Evolutionary conservation across 2,888 invertebrate species (phyloP).

Genomic region (Liopterus haemorrhoidalis): DNA sequence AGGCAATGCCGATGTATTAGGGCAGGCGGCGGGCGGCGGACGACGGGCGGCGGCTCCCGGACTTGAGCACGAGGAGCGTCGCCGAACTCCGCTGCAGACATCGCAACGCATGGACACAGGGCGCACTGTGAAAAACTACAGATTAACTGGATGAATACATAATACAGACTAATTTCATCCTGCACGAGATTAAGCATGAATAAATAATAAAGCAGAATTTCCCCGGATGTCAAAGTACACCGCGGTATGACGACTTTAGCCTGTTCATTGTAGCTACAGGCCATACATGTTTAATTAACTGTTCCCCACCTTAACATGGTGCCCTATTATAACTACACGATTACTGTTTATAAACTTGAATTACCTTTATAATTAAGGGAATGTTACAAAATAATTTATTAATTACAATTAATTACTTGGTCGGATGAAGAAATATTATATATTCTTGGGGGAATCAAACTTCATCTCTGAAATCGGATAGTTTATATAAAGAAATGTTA

Average conservation of each 20-base stretch:
- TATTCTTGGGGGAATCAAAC: too few relatives aligned
- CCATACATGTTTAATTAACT: conserved; percentile 21
- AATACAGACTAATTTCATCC: conserved; percentile 28
- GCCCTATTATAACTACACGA: too few relatives aligned
- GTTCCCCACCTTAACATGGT: conserved; percentile 16
- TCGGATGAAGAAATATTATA: too few relatives aligned
- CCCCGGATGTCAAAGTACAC: conserved; percentile 27
- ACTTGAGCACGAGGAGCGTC: neutral
- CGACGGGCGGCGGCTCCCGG: too few relatives aligned
- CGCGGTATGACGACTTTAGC: conserved; percentile 7
- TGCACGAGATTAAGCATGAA: conserved; percentile 27
- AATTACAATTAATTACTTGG: too few relatives aligned
- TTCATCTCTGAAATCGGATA: too few relatives aligned
- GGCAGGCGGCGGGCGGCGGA: too few relatives aligned
- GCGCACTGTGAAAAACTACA: conserved; percentile 14
- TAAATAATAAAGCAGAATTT: conserved; percentile 27
- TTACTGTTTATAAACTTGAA: too few relatives aligned
- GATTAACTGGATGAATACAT: conserved; percentile 22
- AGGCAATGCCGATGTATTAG: conserved; percentile 18
- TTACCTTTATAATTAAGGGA: too few relatives aligned
- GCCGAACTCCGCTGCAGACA: conserved; percentile 8
- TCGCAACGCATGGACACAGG: neutral
- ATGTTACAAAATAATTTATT: too few relatives aligned
- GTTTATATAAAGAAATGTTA: too few relatives aligned
- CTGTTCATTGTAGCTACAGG: conserved; percentile 1